Conservation (phyloP, 2,888 invertebrate species). For the Apotomis turbidana region DNA sequence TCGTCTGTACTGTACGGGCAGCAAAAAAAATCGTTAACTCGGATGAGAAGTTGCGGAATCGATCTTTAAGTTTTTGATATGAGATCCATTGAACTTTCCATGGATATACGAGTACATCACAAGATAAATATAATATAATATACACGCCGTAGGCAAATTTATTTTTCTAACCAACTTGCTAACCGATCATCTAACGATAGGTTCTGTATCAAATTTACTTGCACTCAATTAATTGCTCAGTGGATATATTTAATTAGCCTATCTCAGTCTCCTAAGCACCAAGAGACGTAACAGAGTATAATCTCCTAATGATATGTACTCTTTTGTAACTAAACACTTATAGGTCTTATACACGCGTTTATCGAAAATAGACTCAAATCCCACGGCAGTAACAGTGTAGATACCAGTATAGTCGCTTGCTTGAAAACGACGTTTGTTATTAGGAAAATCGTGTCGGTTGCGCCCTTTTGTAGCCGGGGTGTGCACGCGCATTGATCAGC, state of each 20-base stretch:
- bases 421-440: neutral
- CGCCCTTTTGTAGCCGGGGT: neutral
- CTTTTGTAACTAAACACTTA: too few relatives aligned
- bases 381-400: slow-evolving; percentile 7
- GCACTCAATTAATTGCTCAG: slow-evolving; percentile 19
- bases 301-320: too few relatives aligned
- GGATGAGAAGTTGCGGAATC: too few relatives aligned
- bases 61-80: too few relatives aligned
- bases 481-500: slow-evolving; percentile 46
- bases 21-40: too few relatives aligned
- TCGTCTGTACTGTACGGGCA: too few relatives aligned
- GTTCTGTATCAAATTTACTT: slow-evolving; percentile 16
- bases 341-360: neutral
- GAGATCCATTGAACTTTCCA: too few relatives aligned
- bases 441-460: neutral
- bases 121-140: too few relatives aligned
- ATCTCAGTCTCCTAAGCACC: slow-evolving; percentile 10
- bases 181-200: neutral
- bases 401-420: neutral
- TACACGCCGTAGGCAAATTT: too few relatives aligned
- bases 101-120: too few relatives aligned
- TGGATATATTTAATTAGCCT: slow-evolving; percentile 37
- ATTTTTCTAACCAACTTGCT: too few relatives aligned
- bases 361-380: slow-evolving; percentile 15
- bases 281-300: neutral